A percentile compares a stretch with the other conserved stretches of the same genome.
Evolutionary conservation across 2,888 invertebrate genomes (phyloP).

Genomic region (Myopa tessellatipennis): DNA sequence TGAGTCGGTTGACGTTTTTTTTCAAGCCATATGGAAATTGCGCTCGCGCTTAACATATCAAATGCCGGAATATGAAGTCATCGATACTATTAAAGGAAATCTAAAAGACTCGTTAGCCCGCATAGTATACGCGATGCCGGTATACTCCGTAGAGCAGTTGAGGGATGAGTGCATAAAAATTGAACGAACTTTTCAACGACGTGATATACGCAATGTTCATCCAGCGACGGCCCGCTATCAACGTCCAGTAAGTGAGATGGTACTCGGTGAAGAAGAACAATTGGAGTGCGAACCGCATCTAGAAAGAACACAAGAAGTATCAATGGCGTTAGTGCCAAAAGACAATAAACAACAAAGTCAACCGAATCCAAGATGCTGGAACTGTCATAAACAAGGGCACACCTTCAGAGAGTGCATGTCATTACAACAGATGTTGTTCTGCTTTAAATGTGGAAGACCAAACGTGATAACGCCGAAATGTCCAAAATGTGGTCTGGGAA

Average conservation of each 20-base stretch:
- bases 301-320: neutral
- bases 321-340: neutral
- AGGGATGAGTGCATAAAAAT: constrained; percentile 22
- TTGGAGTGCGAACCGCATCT: neutral
- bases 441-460: neutral
- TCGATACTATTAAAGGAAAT: constrained; percentile 17
- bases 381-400: neutral
- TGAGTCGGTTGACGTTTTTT: constrained; percentile 5
- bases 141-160: constrained; percentile 26
- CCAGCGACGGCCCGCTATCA: neutral
- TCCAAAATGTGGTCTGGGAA: too few relatives aligned
- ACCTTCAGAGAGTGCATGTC: neutral
- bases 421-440: neutral
- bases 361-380: neutral
- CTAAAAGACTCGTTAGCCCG: neutral
- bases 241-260: neutral
- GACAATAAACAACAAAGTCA: neutral
- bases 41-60: neutral
- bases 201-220: neutral
- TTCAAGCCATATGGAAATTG: neutral
- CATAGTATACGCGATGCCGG: constrained; percentile 7
- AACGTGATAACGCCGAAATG: neutral
- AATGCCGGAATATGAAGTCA: constrained; percentile 25
- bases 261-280: neutral
- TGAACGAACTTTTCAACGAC: constrained; percentile 17